Percentiles rank a stretch among this genome's conserved stretches.
phyloP scores from a whole-genome alignment of 1,140 invertebrate species.

The fruit fly (Drosophila melanogaster) region DNA sequence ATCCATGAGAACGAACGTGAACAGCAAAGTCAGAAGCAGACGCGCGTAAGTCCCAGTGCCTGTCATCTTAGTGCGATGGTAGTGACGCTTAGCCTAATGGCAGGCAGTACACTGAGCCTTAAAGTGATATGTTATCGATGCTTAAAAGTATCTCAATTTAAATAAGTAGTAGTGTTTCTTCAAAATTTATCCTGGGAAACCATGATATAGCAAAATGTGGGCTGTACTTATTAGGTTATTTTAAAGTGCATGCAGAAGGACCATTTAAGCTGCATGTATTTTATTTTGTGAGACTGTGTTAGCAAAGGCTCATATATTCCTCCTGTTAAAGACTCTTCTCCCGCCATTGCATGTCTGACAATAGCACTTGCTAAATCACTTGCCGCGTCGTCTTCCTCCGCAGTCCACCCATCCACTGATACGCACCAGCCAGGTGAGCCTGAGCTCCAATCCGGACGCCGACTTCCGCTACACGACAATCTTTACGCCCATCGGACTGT shows the following conservation, averaged over 20 bases:
- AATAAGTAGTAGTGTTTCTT: too few species aligned
- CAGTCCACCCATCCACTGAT: slow-evolving; percentile 87
- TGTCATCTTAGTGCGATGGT: neutral
- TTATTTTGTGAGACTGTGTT: neutral
- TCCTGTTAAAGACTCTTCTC: slow-evolving; percentile 5
- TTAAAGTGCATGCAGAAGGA: neutral
- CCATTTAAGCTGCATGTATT: neutral
- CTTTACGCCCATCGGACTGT: slow-evolving; percentile 95
- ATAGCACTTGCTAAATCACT: slow-evolving; percentile 54
- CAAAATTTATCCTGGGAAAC: too few species aligned
- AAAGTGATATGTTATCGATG: neutral
- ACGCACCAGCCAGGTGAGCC: slow-evolving; percentile 93
- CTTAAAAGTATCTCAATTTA: neutral
- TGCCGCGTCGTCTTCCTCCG: slow-evolving; percentile 44
- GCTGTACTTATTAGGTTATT: neutral
- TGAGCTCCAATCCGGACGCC: slow-evolving; percentile 93
- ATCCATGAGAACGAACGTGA: slow-evolving; percentile 86
- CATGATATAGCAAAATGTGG: too few species aligned
- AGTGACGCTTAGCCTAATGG: slow-evolving; percentile 3
- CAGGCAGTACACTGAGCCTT: neutral
- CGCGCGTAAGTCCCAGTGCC: slow-evolving; percentile 84
- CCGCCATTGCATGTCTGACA: slow-evolving; percentile 44
- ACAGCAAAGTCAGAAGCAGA: slow-evolving; percentile 75
- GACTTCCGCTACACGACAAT: slow-evolving; percentile 94
- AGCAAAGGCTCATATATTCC: neutral